A percentile compares a stretch with the other conserved stretches of the same genome.
These are phyloP conservation scores for Holocentrus rufus DNA, from an alignment of 2,797 vertebrate species.

Conservation along the genomic window DNA sequence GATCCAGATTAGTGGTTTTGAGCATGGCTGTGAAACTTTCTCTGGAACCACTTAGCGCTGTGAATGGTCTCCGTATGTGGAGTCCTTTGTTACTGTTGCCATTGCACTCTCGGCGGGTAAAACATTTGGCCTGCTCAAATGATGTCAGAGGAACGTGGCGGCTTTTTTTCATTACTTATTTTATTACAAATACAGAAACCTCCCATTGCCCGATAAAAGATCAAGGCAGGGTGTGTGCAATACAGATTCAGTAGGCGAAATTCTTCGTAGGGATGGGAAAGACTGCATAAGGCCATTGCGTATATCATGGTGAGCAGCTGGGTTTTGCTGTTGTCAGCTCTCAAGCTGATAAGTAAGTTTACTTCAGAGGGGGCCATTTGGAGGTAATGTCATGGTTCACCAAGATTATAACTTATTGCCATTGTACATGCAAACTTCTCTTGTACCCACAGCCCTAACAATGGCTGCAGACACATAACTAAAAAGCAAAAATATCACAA, in stretches of 20 bases:
- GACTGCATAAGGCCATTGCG: neutral
- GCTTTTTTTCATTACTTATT: constrained; percentile 10
- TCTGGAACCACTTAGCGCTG: constrained; percentile 59
- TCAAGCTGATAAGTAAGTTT: neutral
- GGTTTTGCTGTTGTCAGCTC: constrained; percentile 6
- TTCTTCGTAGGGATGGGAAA: too few relatives aligned
- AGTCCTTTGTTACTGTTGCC: constrained; percentile 36
- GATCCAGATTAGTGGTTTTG: constrained; percentile 9
- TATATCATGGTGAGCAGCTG: neutral
- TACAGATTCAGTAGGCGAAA: neutral
- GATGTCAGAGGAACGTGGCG: constrained; percentile 12
- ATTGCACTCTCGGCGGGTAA: constrained; percentile 17
- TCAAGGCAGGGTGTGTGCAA: neutral
- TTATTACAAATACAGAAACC: neutral
- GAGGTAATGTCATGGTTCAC: constrained; percentile 9
- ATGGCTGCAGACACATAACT: neutral
- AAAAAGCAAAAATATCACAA: neutral
- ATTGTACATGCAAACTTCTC: constrained; percentile 17
- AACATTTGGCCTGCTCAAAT: constrained; percentile 19
- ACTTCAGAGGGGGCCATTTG: neutral
- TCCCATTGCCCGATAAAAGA: constrained; percentile 6
- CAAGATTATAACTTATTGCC: constrained; percentile 13
- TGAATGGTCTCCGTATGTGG: constrained; percentile 61
- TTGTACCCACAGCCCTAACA: neutral
- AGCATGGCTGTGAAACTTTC: neutral